Evolutionary conservation across 2,888 invertebrate genomes (phyloP).

Genomic region (Gymnosoma rotundatum): DNA sequence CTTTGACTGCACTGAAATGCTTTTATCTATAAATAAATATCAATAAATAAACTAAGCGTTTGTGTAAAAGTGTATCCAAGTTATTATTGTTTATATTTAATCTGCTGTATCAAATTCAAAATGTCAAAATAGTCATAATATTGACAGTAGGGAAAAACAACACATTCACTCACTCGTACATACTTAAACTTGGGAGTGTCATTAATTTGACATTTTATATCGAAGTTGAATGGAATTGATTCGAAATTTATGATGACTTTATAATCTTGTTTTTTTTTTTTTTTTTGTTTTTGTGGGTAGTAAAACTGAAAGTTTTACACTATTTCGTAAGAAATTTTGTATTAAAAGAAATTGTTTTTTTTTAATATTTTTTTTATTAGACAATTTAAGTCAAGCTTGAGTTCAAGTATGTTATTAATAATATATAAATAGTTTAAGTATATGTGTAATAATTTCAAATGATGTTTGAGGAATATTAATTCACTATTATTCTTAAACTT

Average conservation of each 20-base stretch:
- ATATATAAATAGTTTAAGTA: no score
- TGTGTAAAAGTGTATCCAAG: not conserved
- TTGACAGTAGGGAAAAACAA: constrained; percentile 19
- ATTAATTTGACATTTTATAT: constrained; percentile 52
- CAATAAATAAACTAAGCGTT: not conserved
- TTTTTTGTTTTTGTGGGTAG: not conserved
- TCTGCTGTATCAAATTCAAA: constrained; percentile 34
- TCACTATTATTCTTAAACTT: no score
- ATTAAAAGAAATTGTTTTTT: not conserved
- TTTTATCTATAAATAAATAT: not conserved
- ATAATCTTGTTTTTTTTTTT: not conserved
- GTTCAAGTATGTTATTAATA: no score
- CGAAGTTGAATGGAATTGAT: constrained; percentile 50
- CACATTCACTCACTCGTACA: not conserved
- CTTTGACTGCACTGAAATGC: constrained; percentile 3
- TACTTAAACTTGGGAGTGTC: not conserved
- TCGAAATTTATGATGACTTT: constrained; percentile 29
- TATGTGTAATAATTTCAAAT: no score
- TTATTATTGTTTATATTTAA: constrained; percentile 15
- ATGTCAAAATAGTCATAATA: constrained; percentile 29
- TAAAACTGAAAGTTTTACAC: constrained; percentile 17
- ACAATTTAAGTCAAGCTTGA: no score
- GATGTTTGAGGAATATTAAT: no score
- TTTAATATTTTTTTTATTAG: not conserved
- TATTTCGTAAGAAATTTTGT: not conserved